These are phyloP conservation scores for Gymnothorax javanicus DNA, from an alignment of 2,797 vertebrate species.

Conservation along the genomic window DNA sequence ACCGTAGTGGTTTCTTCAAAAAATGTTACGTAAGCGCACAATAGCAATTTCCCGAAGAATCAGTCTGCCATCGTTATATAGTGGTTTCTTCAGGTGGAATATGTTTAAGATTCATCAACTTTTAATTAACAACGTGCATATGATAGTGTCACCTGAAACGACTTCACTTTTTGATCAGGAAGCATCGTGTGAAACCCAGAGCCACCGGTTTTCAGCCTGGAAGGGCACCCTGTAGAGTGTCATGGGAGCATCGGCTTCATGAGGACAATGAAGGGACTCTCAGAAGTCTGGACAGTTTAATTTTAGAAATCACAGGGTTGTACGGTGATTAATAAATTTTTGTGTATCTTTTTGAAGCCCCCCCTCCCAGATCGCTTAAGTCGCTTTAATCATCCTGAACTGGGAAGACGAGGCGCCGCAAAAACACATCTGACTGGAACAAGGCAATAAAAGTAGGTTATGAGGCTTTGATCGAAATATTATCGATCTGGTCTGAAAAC, in stretches of 20 bases:
- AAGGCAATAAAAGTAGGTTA: slow-evolving; percentile 20
- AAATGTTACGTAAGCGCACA: too few relatives aligned
- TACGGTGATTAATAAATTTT: slow-evolving; percentile 62
- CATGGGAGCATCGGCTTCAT: slow-evolving; percentile 62
- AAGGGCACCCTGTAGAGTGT: slow-evolving; percentile 44
- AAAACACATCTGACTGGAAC: slow-evolving; percentile 13
- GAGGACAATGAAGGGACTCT: slow-evolving; percentile 56
- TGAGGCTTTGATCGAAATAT: slow-evolving; percentile 23
- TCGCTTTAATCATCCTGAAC: slow-evolving; percentile 49
- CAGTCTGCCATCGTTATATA: too few relatives aligned
- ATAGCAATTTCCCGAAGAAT: too few relatives aligned
- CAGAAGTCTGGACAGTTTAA: slow-evolving; percentile 69
- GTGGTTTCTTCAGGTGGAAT: too few relatives aligned
- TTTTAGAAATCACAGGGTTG: slow-evolving; percentile 63
- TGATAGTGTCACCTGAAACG: too few relatives aligned
- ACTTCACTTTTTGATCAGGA: slow-evolving; percentile 43
- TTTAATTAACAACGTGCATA: too few relatives aligned
- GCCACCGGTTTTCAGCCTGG: not conserved
- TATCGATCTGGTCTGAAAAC: not conserved
- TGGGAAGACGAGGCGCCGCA: slow-evolving; percentile 41
- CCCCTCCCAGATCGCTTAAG: slow-evolving; percentile 41
- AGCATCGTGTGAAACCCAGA: not conserved
- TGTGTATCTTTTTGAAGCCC: slow-evolving; percentile 44
- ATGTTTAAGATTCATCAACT: too few relatives aligned
- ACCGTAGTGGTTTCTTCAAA: too few relatives aligned